These are phyloP conservation scores for Mamestra configurata DNA, from an alignment of 1,140 invertebrate species.

Conservation along the genomic window DNA sequence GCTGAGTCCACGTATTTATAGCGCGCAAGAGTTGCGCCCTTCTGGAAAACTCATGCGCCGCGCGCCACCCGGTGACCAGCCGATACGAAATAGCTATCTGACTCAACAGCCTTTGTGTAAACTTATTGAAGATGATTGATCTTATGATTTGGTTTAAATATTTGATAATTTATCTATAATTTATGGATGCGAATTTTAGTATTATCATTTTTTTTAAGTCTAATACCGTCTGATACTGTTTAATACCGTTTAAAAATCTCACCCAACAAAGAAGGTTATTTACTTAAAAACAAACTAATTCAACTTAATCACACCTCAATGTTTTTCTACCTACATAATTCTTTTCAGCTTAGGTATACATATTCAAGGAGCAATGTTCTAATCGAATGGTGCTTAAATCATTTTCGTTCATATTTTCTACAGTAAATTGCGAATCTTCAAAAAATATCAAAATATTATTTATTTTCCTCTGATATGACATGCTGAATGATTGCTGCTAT, in stretches of 20 bases:
- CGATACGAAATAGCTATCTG: conserved; percentile 80
- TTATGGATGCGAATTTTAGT: too few relatives aligned
- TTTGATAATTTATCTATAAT: background rate
- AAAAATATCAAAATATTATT: background rate
- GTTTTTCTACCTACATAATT: background rate
- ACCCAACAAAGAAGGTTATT: too few relatives aligned
- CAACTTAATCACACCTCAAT: background rate
- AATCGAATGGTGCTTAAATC: background rate
- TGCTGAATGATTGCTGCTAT: background rate
- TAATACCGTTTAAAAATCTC: too few relatives aligned
- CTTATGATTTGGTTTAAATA: background rate
- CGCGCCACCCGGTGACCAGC: conserved; percentile 69
- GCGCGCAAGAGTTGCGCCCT: conserved; percentile 77
- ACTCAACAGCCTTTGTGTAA: conserved; percentile 80
- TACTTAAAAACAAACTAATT: too few relatives aligned
- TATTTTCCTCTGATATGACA: background rate
- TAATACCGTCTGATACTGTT: too few relatives aligned
- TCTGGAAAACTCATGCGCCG: conserved; percentile 82
- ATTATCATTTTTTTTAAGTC: too few relatives aligned
- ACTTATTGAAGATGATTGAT: conserved; percentile 46
- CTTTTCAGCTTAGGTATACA: background rate
- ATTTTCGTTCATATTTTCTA: background rate
- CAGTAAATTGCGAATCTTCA: background rate
- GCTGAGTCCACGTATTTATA: conserved; percentile 84
- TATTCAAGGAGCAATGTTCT: background rate